These are phyloP conservation scores for Macrobrachium nipponense DNA, from an alignment of 1,140 invertebrate genomes.

Conservation along the genomic window DNA sequence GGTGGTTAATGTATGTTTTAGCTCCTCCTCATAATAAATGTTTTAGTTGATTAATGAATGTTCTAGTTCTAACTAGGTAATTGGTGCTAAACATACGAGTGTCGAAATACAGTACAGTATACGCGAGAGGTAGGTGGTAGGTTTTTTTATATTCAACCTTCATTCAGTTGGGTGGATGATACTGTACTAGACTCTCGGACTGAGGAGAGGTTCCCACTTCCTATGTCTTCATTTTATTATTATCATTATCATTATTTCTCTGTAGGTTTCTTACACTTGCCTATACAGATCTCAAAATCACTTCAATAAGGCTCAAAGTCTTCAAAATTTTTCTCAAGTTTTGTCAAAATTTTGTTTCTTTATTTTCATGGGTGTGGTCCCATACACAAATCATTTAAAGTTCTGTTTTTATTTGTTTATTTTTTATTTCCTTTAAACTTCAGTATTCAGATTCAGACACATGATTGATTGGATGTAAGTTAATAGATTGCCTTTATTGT, in stretches of 20 bases:
- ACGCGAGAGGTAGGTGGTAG: slow-evolving; percentile 10
- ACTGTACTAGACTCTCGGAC: background rate
- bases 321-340: background rate
- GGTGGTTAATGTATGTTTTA: too few species aligned
- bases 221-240: background rate
- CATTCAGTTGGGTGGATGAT: background rate
- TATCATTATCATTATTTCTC: too few species aligned
- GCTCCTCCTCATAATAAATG: too few species aligned
- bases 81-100: background rate
- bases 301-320: background rate
- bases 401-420: slow-evolving; percentile 4
- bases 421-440: slow-evolving; percentile 6
- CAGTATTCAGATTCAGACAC: slow-evolving; percentile 3
- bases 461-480: too few species aligned
- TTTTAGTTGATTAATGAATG: too few species aligned
- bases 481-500: background rate
- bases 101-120: slow-evolving; percentile 4
- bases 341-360: background rate
- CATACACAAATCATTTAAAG: background rate
- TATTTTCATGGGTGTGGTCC: slow-evolving; percentile 10
- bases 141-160: background rate
- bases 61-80: background rate
- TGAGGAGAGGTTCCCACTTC: background rate
- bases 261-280: too few species aligned
- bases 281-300: background rate